phyloP scores from a whole-genome alignment of 2,888 invertebrate genomes.

The Coelinius sp. region DNA sequence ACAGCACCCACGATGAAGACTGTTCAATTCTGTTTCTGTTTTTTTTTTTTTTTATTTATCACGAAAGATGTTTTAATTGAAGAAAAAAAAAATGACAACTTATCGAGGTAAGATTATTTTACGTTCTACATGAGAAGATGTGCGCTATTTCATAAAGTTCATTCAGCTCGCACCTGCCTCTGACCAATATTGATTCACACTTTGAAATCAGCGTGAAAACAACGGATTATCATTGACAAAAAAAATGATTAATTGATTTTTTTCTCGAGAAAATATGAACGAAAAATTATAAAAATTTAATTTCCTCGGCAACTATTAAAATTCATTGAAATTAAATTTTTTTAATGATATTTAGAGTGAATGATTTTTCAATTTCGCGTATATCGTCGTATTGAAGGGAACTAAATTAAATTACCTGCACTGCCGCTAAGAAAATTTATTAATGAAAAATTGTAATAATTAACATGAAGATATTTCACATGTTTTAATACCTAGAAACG shows the following conservation, averaged over 20 bases:
- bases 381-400: not conserved
- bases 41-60: conserved; percentile 46
- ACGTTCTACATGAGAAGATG: not conserved
- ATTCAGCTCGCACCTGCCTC: conserved; percentile 2
- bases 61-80: conserved; percentile 36
- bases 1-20: conserved; percentile 62
- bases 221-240: not conserved
- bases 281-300: not conserved
- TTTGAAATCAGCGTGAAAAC: not conserved
- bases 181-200: not conserved
- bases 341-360: not conserved
- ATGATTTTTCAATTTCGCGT: not conserved
- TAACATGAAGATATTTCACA: not conserved
- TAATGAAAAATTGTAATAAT: not conserved
- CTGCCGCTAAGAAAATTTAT: conserved; percentile 22
- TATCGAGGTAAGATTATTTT: conserved; percentile 20
- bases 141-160: not conserved
- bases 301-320: not conserved
- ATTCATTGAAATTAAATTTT: not conserved
- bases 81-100: conserved; percentile 16
- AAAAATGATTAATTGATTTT: not conserved
- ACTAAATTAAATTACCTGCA: not conserved
- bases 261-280: not conserved
- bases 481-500: conserved; percentile 12
- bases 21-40: conserved; percentile 50